Evolutionary conservation across 2,113 vertebrate genomes (phyloP).

Genomic region (Stegastes partitus): DNA sequence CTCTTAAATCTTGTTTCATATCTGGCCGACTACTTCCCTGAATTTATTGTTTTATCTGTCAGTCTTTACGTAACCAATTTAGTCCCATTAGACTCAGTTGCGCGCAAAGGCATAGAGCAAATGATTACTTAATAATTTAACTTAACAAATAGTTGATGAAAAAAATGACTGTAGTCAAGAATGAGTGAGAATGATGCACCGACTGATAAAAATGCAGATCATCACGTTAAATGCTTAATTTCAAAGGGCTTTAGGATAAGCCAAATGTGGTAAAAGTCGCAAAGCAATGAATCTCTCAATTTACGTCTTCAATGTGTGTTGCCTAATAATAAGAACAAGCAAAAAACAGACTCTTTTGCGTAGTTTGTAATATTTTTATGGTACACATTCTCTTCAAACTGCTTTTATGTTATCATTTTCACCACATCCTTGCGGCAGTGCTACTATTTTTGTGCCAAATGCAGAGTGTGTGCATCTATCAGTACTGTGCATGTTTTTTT

Average conservation of each 20-base stretch:
- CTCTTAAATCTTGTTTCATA: constrained; percentile 56
- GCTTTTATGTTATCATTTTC: no score
- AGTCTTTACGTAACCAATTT: constrained; percentile 52
- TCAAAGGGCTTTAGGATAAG: background rate
- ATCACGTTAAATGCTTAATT: background rate
- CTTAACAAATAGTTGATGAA: background rate
- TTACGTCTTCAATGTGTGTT: background rate
- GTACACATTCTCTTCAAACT: no score
- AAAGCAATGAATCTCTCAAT: background rate
- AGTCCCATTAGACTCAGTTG: constrained; percentile 47
- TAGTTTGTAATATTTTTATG: no score
- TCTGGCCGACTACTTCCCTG: constrained; percentile 41
- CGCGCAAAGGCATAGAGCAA: background rate
- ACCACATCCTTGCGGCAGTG: no score
- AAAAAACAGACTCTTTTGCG: no score
- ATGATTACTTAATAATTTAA: background rate
- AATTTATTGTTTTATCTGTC: constrained; percentile 60
- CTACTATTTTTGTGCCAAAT: no score
- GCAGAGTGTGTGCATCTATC: no score
- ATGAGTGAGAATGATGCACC: background rate
- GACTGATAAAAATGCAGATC: background rate
- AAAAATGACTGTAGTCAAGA: background rate
- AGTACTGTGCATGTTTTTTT: background rate
- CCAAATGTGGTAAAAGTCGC: background rate
- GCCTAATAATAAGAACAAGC: background rate